A percentile compares a stretch with the other conserved stretches of the same genome.
Conservation (phyloP, 2,113 vertebrate genomes). For the Etheostoma spectabile region DNA sequence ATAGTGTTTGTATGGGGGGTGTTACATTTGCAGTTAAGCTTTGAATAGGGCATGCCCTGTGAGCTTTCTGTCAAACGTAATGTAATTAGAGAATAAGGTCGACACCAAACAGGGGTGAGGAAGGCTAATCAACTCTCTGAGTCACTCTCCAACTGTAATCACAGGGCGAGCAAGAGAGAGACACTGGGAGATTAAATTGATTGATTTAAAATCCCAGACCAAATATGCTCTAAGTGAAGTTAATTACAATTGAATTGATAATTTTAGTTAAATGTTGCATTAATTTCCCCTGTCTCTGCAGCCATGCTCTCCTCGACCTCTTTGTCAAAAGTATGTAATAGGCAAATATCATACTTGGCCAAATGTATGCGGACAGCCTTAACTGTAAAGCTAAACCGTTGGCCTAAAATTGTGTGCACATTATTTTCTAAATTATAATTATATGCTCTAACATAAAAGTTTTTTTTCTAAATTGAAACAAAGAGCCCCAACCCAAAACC, state of each 20-base stretch:
- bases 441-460: background rate
- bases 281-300: constrained; percentile 48
- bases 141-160: constrained; percentile 71
- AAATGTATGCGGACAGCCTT: constrained; percentile 2
- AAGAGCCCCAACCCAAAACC: background rate
- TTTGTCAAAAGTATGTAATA: too few species aligned
- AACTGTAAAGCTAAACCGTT: background rate
- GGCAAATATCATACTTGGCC: background rate
- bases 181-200: constrained; percentile 59
- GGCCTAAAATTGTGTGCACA: background rate
- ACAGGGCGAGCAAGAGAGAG: constrained; percentile 45
- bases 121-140: constrained; percentile 69
- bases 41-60: constrained; percentile 31
- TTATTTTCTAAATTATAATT: background rate
- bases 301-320: constrained; percentile 11
- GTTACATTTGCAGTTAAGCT: constrained; percentile 17
- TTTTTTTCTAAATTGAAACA: background rate
- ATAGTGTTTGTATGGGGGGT: background rate
- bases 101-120: constrained; percentile 51
- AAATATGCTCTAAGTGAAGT: constrained; percentile 69
- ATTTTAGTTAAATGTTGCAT: constrained; percentile 51
- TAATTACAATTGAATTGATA: constrained; percentile 75
- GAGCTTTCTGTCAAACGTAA: constrained; percentile 56
- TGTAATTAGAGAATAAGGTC: constrained; percentile 72
- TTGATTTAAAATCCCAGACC: constrained; percentile 72